Evolutionary conservation across 2,888 invertebrate species (phyloP).

Genomic region (Patella ulyssiponensis): DNA sequence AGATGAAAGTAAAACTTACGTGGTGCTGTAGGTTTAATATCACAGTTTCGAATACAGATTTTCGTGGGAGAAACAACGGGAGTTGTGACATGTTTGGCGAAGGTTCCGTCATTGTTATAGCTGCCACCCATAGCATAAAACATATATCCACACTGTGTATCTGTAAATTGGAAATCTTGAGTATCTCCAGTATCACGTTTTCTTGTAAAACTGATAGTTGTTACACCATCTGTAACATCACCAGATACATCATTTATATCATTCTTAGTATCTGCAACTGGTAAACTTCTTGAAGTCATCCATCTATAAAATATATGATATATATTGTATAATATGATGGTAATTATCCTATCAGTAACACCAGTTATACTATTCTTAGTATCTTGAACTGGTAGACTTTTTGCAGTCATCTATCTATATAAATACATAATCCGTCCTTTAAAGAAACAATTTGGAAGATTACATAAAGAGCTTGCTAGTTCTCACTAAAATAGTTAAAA

Average conservation of each 20-base stretch:
- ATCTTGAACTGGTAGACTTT: too few species aligned
- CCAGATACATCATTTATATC: slow-evolving; percentile 35
- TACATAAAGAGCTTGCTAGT: too few species aligned
- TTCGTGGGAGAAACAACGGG: slow-evolving; percentile 22
- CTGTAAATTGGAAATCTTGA: slow-evolving; percentile 33
- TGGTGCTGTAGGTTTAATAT: neutral
- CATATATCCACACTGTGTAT: slow-evolving; percentile 65
- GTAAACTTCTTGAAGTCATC: slow-evolving; percentile 18
- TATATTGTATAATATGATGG: neutral
- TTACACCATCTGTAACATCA: slow-evolving; percentile 35
- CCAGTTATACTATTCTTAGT: neutral
- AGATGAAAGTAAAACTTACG: too few species aligned
- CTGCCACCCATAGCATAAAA: slow-evolving; percentile 46
- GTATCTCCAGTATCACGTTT: slow-evolving; percentile 39
- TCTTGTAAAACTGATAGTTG: slow-evolving; percentile 44
- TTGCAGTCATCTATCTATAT: too few species aligned
- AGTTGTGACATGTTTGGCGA: slow-evolving; percentile 27
- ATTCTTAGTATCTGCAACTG: slow-evolving; percentile 36
- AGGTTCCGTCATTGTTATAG: slow-evolving; percentile 13
- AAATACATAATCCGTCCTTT: too few species aligned
- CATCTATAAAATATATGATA: slow-evolving; percentile 18
- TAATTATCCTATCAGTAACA: too few species aligned
- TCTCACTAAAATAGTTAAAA: too few species aligned
- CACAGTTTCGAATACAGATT: slow-evolving; percentile 29
- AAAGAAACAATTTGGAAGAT: too few species aligned